A percentile compares a stretch with the other conserved stretches of the same genome.
phyloP scores from a whole-genome alignment of 2,888 invertebrate species.

The Oxytorus armatus region DNA sequence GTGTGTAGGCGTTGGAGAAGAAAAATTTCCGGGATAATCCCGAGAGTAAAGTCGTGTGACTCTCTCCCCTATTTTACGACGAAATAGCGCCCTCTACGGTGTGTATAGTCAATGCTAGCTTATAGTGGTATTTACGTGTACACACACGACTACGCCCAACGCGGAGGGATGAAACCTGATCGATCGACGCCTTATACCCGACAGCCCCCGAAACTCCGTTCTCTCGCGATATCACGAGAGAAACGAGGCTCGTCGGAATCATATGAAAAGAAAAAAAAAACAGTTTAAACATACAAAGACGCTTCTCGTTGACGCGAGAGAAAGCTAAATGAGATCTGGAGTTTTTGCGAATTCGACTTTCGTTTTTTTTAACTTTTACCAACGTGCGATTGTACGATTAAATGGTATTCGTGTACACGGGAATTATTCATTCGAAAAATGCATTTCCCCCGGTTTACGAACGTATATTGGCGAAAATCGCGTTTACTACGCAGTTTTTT shows the following conservation, averaged over 20 bases:
- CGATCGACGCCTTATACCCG: slow-evolving; percentile 70
- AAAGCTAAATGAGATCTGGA: slow-evolving; percentile 44
- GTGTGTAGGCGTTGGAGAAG: background rate
- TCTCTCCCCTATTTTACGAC: slow-evolving; percentile 20
- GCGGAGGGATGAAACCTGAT: slow-evolving; percentile 71
- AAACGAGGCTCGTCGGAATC: slow-evolving; percentile 50
- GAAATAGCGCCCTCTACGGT: slow-evolving; percentile 37
- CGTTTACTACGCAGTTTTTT: background rate
- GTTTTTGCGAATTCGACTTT: slow-evolving; percentile 49
- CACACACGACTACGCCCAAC: slow-evolving; percentile 46
- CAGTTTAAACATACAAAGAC: too few species aligned
- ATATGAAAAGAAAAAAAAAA: background rate
- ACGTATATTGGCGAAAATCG: background rate
- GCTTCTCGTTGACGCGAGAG: slow-evolving; percentile 16
- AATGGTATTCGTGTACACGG: background rate
- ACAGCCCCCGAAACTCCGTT: slow-evolving; percentile 55
- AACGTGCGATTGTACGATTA: too few species aligned
- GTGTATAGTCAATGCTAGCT: slow-evolving; percentile 4
- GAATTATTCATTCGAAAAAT: background rate
- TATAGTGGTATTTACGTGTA: slow-evolving; percentile 36
- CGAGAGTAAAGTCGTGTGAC: slow-evolving; percentile 19
- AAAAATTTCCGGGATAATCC: slow-evolving; percentile 30
- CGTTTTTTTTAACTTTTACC: slow-evolving; percentile 13
- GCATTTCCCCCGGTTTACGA: too few species aligned
- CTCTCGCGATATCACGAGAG: slow-evolving; percentile 49